Evolutionary conservation across 35 echinoderm and acorn worm genomes (phyloP).

Genomic region (Heliocidaris tuberculata): DNA sequence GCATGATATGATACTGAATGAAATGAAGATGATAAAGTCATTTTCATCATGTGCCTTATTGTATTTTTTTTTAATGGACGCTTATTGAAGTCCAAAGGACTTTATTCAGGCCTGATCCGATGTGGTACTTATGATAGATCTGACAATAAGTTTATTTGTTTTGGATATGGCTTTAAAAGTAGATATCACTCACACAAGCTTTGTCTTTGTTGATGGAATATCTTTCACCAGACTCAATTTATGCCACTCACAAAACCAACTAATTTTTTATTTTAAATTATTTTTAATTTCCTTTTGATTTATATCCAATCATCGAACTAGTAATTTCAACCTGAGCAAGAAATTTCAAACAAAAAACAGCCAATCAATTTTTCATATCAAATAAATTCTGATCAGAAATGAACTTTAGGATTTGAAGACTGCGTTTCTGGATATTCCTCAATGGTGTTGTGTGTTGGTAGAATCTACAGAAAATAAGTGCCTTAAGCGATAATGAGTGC

Average conservation of each 20-base stretch:
- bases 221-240: not conserved
- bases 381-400: not conserved
- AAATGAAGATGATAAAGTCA: not conserved
- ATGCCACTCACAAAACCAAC: not conserved
- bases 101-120: not conserved
- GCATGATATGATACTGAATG: not conserved
- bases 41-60: not conserved
- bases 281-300: too few relatives aligned
- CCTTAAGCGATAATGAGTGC: not conserved
- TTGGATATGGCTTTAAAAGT: not conserved
- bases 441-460: not conserved
- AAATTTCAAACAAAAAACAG: not conserved
- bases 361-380: not conserved
- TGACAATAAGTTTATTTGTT: not conserved
- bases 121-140: not conserved
- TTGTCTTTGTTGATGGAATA: too few relatives aligned
- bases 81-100: not conserved
- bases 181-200: not conserved
- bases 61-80: not conserved
- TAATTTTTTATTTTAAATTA: not conserved
- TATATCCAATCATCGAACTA: not conserved
- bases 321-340: not conserved
- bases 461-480: not conserved
- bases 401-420: not conserved
- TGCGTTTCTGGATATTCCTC: not conserved